These are phyloP conservation scores for Crocidura indochinensis DNA, from an alignment of 2,797 vertebrate species.

Conservation along the genomic window DNA sequence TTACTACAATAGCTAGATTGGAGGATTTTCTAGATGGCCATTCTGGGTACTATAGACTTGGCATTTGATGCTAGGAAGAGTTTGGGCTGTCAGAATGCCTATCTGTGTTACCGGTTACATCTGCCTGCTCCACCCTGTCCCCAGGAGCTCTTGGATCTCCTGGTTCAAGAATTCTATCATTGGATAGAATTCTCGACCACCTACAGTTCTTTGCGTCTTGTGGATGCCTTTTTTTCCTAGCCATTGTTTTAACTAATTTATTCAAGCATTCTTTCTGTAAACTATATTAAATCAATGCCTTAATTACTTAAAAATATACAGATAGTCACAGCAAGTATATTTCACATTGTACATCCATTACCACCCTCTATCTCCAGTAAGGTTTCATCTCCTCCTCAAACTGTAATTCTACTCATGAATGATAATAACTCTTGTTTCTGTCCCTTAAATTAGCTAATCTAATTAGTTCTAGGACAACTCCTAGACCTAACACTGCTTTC, in stretches of 20 bases:
- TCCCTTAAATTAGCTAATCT: background rate
- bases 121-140: too few species aligned
- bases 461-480: background rate
- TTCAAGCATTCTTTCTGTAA: background rate
- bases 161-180: background rate
- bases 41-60: background rate
- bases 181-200: background rate
- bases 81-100: background rate
- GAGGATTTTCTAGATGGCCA: background rate
- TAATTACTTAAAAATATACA: too few species aligned
- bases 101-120: background rate
- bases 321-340: background rate
- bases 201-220: background rate
- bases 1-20: background rate
- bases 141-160: background rate
- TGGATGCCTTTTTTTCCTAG: slow-evolving; percentile 8
- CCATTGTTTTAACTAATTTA: background rate
- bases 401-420: background rate
- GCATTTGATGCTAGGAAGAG: background rate
- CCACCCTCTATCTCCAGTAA: background rate
- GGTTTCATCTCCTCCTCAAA: background rate
- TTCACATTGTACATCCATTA: background rate
- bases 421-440: background rate
- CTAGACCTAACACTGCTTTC: background rate
- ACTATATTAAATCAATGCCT: too few species aligned